Evolutionary conservation across 2,797 vertebrate species (phyloP), one percentile per base, ranked within the genome.

Genomic region (Lagocephalus sceleratus): DNA sequence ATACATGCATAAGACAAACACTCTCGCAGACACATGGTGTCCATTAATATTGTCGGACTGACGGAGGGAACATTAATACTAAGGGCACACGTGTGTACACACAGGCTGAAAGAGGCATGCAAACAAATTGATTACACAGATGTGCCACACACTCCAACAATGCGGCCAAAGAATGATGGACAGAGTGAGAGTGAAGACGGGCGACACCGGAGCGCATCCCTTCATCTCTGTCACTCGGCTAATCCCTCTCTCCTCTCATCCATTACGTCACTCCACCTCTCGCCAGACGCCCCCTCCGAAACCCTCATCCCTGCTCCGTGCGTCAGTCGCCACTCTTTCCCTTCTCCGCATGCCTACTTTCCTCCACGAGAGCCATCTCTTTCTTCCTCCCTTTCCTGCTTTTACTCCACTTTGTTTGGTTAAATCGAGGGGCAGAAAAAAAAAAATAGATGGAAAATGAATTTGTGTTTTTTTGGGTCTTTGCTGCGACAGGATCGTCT

Each of bases 141-240:
- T 48, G 46, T 76, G 67, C 10, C 46, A 47, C 14, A 73, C 72
- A 60, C 66, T 53, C 21, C 12, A 20, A 39, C 51, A 43, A 66
- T 46, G 65, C 64, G 64, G 48, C 38, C 1, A 21, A 61, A 72
- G 81, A 80, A 54, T 83, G 78, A 84, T 82, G 73, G 74, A 81
- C 72, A 5, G 69, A 47, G 73, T 76, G 68, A 81, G 68, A 74
- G 64, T 60, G 68, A 76, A 60, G 65, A 83, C 14, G 65, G 71
- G 75, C 74, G 83, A 84, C 80, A 86, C 65, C 65, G 63, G 53
- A 79, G 77, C 80, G 77, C 75, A 83, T 87, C 81, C 69, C 82
- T 86, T 85, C 85, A 87, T 88, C 82, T 86, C 74, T 77, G 80
- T 80, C 80, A 73, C 73, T 71, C 67, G 25, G 57, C 60, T 87